Evolutionary conservation across 2,113 vertebrate genomes (phyloP).

Genomic region (Tychaedon coryphoeus): DNA sequence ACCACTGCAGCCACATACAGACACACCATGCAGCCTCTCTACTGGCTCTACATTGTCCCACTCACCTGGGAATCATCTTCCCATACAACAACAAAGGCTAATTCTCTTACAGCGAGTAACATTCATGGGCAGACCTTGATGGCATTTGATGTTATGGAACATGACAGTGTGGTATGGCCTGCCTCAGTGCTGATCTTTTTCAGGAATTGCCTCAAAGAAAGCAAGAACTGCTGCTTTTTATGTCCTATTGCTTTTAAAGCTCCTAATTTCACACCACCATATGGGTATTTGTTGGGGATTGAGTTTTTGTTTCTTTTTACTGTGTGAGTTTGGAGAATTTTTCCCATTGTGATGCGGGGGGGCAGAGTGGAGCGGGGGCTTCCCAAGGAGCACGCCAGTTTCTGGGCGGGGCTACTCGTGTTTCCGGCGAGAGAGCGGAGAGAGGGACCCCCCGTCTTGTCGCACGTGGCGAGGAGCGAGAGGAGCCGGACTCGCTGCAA

Average conservation of each 20-base stretch:
- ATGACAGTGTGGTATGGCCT: neutral
- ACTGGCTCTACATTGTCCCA: neutral
- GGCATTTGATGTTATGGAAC: neutral
- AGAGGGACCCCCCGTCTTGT: too few species aligned
- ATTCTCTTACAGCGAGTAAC: neutral
- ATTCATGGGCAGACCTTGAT: rapidly evolving
- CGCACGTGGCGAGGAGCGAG: too few species aligned
- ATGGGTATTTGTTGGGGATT: too few species aligned
- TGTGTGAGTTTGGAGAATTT: too few species aligned
- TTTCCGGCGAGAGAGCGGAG: too few species aligned
- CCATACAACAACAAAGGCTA: neutral
- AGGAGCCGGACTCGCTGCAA: too few species aligned
- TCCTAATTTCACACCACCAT: neutral
- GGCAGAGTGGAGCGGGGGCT: too few species aligned
- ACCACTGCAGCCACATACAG: neutral
- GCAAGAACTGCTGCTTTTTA: neutral
- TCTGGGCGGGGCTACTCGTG: too few species aligned
- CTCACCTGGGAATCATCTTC: neutral
- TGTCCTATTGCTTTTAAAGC: neutral
- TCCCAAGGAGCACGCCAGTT: too few species aligned
- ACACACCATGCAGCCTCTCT: neutral
- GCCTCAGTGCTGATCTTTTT: neutral
- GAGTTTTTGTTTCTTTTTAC: too few species aligned
- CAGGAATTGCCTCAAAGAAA: neutral
- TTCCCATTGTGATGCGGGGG: too few species aligned